Conservation (phyloP, 2,113 vertebrate genomes). For the Anolis carolinensis region DNA sequence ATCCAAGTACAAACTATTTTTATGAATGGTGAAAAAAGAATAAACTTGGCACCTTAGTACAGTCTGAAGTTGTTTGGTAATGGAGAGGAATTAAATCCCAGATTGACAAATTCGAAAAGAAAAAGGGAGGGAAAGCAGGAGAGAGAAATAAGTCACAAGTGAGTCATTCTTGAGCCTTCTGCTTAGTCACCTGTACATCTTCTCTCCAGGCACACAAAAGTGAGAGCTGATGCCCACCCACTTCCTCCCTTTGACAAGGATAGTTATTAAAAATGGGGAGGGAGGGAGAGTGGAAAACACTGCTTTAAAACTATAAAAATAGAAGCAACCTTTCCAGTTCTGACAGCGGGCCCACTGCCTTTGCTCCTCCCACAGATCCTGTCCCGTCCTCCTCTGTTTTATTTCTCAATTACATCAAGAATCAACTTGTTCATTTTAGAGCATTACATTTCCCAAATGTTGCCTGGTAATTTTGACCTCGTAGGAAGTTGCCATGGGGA, state of each 20-base stretch:
- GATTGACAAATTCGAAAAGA: conserved; percentile 59
- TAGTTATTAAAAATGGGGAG: neutral
- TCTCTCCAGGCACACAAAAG: conserved; percentile 55
- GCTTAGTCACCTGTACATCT: conserved; percentile 77
- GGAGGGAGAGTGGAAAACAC: neutral
- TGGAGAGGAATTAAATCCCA: conserved; percentile 46
- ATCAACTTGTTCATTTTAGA: conserved; percentile 61
- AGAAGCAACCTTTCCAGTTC: conserved; percentile 27
- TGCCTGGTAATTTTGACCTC: conserved; percentile 77
- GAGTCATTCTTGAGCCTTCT: conserved; percentile 72
- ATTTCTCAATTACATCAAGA: conserved; percentile 69
- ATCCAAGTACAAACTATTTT: conserved; percentile 49
- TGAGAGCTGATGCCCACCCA: conserved; percentile 55
- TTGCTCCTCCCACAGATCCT: conserved; percentile 45
- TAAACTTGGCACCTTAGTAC: neutral
- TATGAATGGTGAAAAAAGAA: conserved; percentile 40
- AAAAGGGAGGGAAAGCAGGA: conserved; percentile 42
- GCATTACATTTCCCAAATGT: conserved; percentile 61
- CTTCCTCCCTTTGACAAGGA: conserved; percentile 39
- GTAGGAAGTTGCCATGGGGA: conserved; percentile 83
- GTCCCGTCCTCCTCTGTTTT: neutral
- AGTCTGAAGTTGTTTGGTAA: conserved; percentile 6
- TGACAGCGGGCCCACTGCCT: neutral
- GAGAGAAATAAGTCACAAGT: conserved; percentile 41
- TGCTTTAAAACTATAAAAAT: neutral